Evolutionary conservation across 2,113 vertebrate genomes (phyloP), one percentile per base, ranked within the genome.

Genomic region (Nestor notabilis): DNA sequence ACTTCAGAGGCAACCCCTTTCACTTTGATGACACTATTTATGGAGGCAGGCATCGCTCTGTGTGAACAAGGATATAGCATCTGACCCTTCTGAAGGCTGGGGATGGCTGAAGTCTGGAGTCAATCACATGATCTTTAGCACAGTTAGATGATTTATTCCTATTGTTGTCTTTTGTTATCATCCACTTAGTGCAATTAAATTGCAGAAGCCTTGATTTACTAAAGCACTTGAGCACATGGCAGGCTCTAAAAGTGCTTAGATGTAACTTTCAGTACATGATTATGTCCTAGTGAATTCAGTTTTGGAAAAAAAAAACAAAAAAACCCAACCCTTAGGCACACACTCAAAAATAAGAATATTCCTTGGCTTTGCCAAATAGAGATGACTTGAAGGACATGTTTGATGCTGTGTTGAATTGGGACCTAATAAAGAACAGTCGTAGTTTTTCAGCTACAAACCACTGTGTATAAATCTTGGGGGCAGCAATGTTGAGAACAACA

Each of bases 1-100:
- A 93, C 94, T 97, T 96, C 94, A 96, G 96, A 97, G 93, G 92
- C 91, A 97, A 83, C 44, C 74, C 69, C 74, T 68, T 84, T 95
- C 81, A 84, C 96, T 97, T 97, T 96, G 96, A 93, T 95, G 97
- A 95, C 92, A 92, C 95, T 97, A 90, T 96, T 97, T 97, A 96
- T 96, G 97, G 94, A 97, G 95, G 90, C 95, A 97, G 95, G 85
- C 95, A 91, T 53, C 1, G 27, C 93, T 96, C 82, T 79, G 92
- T 93, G 95, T 56, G 95, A 97, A 96, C 89, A 97, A 92, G 96
- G 90, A 77, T 95, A 89, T 1, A 95, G 92, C 2, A 2, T 68
- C 89, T 93, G 89, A 95, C 94, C 91, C 87, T 92, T 96, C 4
- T 13, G 76, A 93, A 83, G 83, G 71, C 72, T 93, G 58, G 39